Evolutionary conservation across 1,140 invertebrate species (phyloP), one percentile per base, ranked within the genome.

Genomic region (Zeugodacus cucurbitae): DNA sequence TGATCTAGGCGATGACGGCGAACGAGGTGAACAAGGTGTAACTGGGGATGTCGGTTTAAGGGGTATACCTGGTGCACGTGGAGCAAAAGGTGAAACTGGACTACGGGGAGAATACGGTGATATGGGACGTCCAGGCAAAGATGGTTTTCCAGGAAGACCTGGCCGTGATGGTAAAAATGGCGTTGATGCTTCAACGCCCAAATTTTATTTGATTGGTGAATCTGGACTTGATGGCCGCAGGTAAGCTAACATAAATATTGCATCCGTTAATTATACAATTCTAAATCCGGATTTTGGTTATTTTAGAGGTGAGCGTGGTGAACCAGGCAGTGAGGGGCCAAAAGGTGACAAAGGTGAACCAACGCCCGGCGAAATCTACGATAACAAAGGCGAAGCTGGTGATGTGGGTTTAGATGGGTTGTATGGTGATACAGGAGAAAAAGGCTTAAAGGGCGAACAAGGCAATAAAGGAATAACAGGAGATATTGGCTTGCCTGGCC

Each of bases 271-370:
- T 3, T 48, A n/a, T 62, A 74, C n/a, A 62, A 62, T n/a, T 62
- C 58, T n/a, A 26, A 62, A 22, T 62, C 1, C 8, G 10, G n/a
- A 3, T 48, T 82, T 48, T 85, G 70, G 70, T 57, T 58, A 3
- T 88, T 37, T 17, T 8, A 89, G 92, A 54, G 95, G 95, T 14
- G 58, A 57, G 2, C 93, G 93, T 89, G 95, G 95, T 37, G 93
- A 94, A 37, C 85, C 89, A 3, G 94, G 95, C 59, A 88, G 87
- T 17, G 22, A 90, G 11, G 96, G 96, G 5, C 57, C 90, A 2
- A 94, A 94, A 88, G 96, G 96, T 78, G 93, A 94, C n/a, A 94
- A 93, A 87, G 95, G 96, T 89, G 94, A 94, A 44, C 90, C 93
- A 0, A 92, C 93, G 3, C 95, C 94, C 32, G 93, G 93, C 57